Evolutionary conservation across 2,113 vertebrate species (phyloP), one percentile per base, ranked within the genome.

Genomic region (Potamarius usumacintae): DNA sequence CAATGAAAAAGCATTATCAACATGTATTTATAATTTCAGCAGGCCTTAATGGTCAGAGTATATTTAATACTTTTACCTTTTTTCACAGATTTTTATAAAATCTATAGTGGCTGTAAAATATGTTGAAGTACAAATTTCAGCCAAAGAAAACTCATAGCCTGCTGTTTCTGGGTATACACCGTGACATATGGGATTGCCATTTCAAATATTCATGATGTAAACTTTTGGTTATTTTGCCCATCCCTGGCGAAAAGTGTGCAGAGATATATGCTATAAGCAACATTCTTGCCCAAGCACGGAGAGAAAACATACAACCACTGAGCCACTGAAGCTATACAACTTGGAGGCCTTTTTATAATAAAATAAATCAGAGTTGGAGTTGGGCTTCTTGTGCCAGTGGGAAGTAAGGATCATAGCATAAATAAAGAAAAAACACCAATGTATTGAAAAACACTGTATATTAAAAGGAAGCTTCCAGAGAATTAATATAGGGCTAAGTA

Each of bases 241-340:
- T 22, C 74, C 48, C 4, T 52, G 22, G 48, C 0, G 10, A n/a
- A 52, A 25, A 52, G 5, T 52, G 10, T 52, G 72, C 48, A 25
- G 74, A 58, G 27, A 80, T 60, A 60, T 82, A 60, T 80, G 53
- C 53, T 80, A 30, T 50, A 57, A 80, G 53, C 52, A 58, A 30
- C 7, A 1, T 17, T 80, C 12, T 30, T 58, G 22, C 20, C 22
- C 5, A n/a, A 78, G 5, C 50, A n/a, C 4, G 25, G 2, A 77
- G 48, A 78, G 76, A 57, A 57, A 80, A 57, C 53, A 57, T 57
- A 57, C n/a, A 57, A 80, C 77, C 53, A 17, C n/a, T 57, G 25
- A 57, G n/a, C 77, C 53, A 30, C 53, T 57, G 53, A 80, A 17
- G 53, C 14, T 30, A 80, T n/a, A 15, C n/a, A 11, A 78, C 76